A percentile compares a stretch with the other conserved stretches of the same genome.
phyloP scores from a whole-genome alignment of 1,140 invertebrate species.

The Tenebrio molitor region DNA sequence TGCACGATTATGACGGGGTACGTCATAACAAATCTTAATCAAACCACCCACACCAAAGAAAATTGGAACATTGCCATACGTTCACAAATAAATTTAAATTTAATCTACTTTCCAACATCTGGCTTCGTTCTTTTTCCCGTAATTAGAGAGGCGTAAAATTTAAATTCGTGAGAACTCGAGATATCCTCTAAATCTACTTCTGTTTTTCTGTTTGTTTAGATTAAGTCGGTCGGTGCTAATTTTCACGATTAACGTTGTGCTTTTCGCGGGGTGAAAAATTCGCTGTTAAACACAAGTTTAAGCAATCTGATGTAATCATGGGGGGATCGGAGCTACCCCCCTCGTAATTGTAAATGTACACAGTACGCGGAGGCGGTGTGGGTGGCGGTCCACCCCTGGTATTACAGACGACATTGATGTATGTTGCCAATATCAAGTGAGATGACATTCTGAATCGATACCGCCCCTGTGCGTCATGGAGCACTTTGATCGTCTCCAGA shows the following conservation, averaged over 20 bases:
- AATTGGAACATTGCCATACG: slow-evolving; percentile 16
- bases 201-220: too few relatives aligned
- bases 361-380: slow-evolving; percentile 10
- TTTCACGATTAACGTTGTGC: too few relatives aligned
- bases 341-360: slow-evolving; percentile 34
- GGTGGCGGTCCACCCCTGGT: slow-evolving; percentile 46
- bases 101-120: slow-evolving; percentile 27
- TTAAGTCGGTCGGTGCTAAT: too few relatives aligned
- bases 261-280: too few relatives aligned
- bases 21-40: slow-evolving; percentile 46
- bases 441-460: slow-evolving; percentile 54
- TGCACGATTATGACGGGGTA: slow-evolving; percentile 22
- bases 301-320: background rate
- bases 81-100: slow-evolving; percentile 16
- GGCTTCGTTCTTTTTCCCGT: background rate
- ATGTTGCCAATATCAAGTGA: slow-evolving; percentile 54
- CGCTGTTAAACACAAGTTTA: too few relatives aligned
- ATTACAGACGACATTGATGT: slow-evolving; percentile 55
- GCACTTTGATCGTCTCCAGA: slow-evolving; percentile 29
- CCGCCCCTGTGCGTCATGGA: slow-evolving; percentile 36
- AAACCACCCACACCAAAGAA: slow-evolving; percentile 11
- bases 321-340: too few relatives aligned
- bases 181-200: too few relatives aligned
- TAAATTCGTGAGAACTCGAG: slow-evolving; percentile 20
- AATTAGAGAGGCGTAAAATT: slow-evolving; percentile 23